Evolutionary conservation across 2,797 vertebrate genomes (phyloP).

Genomic region (Microcaecilia unicolor): DNA sequence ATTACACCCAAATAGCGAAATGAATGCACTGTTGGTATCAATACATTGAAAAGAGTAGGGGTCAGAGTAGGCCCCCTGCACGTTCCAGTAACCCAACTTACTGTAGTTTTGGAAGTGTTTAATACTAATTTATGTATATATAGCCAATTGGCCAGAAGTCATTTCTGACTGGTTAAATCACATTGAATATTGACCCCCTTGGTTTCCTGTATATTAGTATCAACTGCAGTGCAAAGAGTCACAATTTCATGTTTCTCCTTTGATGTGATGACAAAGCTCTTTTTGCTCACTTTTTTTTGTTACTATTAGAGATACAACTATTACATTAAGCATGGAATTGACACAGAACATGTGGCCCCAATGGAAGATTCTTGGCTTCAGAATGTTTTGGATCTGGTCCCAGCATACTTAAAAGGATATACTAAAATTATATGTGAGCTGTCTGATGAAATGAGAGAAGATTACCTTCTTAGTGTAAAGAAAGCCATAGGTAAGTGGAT

Average conservation of each 20-base stretch:
- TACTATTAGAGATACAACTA: slow-evolving; percentile 59
- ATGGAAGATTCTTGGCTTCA: slow-evolving; percentile 71
- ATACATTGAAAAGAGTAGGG: too few species aligned
- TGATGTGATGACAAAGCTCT: not conserved
- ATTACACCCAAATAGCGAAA: too few species aligned
- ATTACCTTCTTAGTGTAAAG: slow-evolving; percentile 68
- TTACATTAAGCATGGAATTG: slow-evolving; percentile 68
- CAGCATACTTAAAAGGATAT: slow-evolving; percentile 48
- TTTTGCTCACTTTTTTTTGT: not conserved
- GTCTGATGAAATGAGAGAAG: slow-evolving; percentile 69
- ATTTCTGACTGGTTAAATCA: too few species aligned
- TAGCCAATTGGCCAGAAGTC: too few species aligned
- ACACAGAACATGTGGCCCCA: slow-evolving; percentile 57
- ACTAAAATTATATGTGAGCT: slow-evolving; percentile 40
- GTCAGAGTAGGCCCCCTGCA: too few species aligned
- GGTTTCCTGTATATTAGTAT: too few species aligned
- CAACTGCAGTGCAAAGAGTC: too few species aligned
- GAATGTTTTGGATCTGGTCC: slow-evolving; percentile 55
- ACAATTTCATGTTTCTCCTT: not conserved
- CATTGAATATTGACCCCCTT: too few species aligned
- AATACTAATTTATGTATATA: too few species aligned
- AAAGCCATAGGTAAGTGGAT: slow-evolving; percentile 60
- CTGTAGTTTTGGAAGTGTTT: too few species aligned
- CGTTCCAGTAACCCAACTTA: too few species aligned
- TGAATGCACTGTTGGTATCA: too few species aligned